Conservation (phyloP, 2,888 invertebrate genomes). For the Plebejus anna region DNA sequence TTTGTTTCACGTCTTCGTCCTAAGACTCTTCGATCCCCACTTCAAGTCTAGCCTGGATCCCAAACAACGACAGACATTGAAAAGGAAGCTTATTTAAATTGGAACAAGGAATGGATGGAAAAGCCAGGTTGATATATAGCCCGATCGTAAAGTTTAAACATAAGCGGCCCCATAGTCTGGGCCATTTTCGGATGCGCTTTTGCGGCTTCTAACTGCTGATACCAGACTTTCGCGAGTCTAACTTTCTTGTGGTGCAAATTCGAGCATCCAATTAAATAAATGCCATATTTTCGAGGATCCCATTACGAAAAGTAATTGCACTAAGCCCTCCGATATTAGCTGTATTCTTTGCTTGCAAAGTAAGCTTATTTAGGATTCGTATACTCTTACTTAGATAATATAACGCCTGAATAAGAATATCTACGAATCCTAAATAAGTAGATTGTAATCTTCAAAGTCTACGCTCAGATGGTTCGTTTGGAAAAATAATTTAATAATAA, state of each 20-base stretch:
- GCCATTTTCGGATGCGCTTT: constrained; percentile 30
- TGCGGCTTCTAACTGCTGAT: constrained; percentile 33
- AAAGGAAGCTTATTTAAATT: constrained; percentile 69
- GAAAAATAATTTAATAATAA: background rate
- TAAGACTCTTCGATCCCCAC: constrained; percentile 15
- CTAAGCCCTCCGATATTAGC: background rate
- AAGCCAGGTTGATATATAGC: constrained; percentile 64
- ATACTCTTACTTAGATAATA: background rate
- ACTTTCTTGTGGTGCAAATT: constrained; percentile 18
- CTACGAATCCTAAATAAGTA: background rate
- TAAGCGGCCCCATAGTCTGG: constrained; percentile 45
- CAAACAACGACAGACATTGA: constrained; percentile 66
- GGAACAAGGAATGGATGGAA: constrained; percentile 67
- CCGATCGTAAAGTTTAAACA: constrained; percentile 71
- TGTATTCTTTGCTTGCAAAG: background rate
- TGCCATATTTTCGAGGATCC: constrained; percentile 2
- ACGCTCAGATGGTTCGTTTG: background rate
- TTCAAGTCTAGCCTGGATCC: constrained; percentile 39
- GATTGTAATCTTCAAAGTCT: background rate
- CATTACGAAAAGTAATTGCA: background rate
- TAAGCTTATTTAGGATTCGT: background rate
- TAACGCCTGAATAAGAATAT: background rate
- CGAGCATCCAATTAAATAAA: constrained; percentile 15
- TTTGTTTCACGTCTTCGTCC: background rate
- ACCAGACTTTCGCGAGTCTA: constrained; percentile 25